Evolutionary conservation across 1,140 invertebrate species (phyloP), one percentile per base, ranked within the genome.

Genomic region (Papilio aristodemus): DNA sequence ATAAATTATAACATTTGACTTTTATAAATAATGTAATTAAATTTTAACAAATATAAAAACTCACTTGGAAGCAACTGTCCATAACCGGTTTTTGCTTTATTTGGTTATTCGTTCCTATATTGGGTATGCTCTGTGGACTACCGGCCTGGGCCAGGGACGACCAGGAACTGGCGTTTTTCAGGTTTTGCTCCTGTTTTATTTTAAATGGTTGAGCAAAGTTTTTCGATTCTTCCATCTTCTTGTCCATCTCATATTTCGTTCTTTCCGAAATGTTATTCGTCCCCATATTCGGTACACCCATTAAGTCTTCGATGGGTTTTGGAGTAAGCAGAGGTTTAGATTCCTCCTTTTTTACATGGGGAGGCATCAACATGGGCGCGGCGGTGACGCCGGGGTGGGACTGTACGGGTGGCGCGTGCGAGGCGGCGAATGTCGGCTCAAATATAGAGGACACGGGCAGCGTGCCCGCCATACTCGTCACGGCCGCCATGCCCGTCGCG

Each of bases 91-190:
- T 95, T 85, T 93, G 91, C 76, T 93, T 93, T 62, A 91, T 84
- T 87, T 94, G 94, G 74, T 91, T 94, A 43, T 90, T 93, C 85
- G 86, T 93, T 80, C 85, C 92, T 83, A 74, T 92, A 71, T 39
- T 94, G 84, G 82, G 93, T 78, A 87, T 91, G 78, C 93, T 93
- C 77, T 95, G 94, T 17, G 96, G 95, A 80, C 96, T 95, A 54
- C 94, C 95, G 41, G 95, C 95, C 86, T 96, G 96, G 0, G 96
- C 97, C 62, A 98, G 86, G 69, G 96, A 97, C 0, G 97, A 98
- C 98, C 98, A 99, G 0, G 97, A 97, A 68, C 95, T 97, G 14
- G 96, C 95, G 87, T 98, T 98, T 83, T 98, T 98, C 22, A 97
- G 92, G 87, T 96, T 95, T 71, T 94, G 93, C 72, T 96, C 95